Base-by-base conservation (phyloP, 37 sponge, comb jelly and placozoan species). In the Amphimedon queenslandica region DNA sequence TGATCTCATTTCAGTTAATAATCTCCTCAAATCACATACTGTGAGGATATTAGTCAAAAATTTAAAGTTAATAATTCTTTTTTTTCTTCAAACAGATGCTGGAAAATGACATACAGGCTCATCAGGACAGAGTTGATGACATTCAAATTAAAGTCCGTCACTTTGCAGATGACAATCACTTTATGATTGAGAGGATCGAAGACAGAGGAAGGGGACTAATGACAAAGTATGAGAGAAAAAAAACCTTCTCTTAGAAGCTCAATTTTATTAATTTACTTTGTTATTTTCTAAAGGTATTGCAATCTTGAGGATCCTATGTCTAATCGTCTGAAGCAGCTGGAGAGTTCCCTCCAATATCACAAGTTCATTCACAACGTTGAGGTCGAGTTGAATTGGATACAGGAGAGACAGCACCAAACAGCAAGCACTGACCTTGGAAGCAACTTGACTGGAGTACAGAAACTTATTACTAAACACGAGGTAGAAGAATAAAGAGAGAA, bases 131-230 rank as follows among this genome's bases (percentile, higher is more conserved):
- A 16, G 69, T 92, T 38, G 94, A 96, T 70, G 90, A 85, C 57
- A 72, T 96, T 63, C 82, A 72, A 66, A 69, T 67, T 11, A 84
- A 89, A 65, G 93, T 92, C 57, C 68, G 83, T 36, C 38, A 25
- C 28, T 92, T 96, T 70, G 61, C 73, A n/a, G 87, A 89, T 3
- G 87, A 80, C 35, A 81, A 86, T 65, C 96, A 96, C 70, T 96
- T 92, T 68, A 82, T 78, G 58, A 86, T 87, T 70, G 92, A 83
- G 29, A 80, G 81, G 55, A 95, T 95, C 43, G 96, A 95, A 67
- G 96, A 95, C 74, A 61, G 71, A 39, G 84, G 84, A 36, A 79
- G 82, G 41, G 92, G 76, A 3, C 70, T 95, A 24, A 86, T 95
- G 33, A 80, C 83, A 37, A 80, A 87, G 93, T 92, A 57, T 80